phyloP scores from a whole-genome alignment of 2,797 vertebrate genomes.

The Halcyon chelicuti region DNA sequence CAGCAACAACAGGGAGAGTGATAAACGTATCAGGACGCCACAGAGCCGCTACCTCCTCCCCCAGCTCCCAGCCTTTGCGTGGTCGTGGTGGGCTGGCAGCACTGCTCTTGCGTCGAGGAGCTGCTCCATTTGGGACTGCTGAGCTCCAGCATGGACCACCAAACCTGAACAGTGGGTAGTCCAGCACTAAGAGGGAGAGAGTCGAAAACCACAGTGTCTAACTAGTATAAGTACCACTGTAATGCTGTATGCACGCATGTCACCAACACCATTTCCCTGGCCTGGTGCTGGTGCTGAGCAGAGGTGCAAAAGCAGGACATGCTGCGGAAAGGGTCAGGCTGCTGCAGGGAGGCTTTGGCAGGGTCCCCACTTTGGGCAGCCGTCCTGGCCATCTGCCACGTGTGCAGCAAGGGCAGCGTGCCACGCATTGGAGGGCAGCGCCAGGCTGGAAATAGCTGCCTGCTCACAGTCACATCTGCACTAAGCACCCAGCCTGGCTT shows the following conservation, averaged over 20 bases:
- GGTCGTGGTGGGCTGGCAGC: accelerated
- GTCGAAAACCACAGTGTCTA: neutral
- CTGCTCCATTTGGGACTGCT: neutral
- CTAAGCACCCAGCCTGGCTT: neutral
- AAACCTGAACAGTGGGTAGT: accelerated
- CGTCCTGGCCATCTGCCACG: neutral
- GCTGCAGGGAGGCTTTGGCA: neutral
- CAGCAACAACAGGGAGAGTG: neutral
- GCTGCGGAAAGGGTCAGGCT: neutral
- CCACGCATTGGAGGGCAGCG: accelerated
- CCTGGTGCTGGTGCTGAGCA: accelerated
- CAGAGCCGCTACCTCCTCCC: neutral
- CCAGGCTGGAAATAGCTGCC: neutral
- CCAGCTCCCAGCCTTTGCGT: accelerated
- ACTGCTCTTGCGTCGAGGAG: accelerated
- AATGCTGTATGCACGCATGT: neutral
- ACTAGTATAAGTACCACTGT: too few relatives aligned
- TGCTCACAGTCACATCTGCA: accelerated
- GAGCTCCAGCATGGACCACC: accelerated
- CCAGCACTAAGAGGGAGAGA: neutral
- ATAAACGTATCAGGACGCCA: neutral
- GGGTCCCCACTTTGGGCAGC: neutral
- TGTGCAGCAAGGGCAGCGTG: accelerated
- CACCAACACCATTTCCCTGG: neutral
- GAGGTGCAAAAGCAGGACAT: neutral